Evolutionary conservation across 1,140 invertebrate species (phyloP).

Genomic region (Drosophila serrata): DNA sequence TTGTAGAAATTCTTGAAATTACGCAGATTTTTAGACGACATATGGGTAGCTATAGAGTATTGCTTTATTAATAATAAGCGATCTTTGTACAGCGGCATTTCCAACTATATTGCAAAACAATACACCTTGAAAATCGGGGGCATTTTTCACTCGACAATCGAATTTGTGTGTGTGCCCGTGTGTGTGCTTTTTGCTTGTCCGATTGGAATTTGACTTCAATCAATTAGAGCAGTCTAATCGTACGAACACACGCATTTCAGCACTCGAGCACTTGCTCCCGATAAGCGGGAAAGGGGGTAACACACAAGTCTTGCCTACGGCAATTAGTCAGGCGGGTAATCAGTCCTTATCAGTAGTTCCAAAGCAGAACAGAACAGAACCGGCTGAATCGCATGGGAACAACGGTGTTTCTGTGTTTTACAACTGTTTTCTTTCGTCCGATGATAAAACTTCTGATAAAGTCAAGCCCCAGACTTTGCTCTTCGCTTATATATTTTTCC

Average conservation of each 20-base stretch:
- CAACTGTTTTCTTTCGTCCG: conserved; percentile 29
- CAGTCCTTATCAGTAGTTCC: conserved; percentile 46
- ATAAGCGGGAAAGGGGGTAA: conserved; percentile 40
- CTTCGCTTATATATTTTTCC: conserved; percentile 12
- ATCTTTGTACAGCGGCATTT: conserved; percentile 22
- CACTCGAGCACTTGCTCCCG: conserved; percentile 22
- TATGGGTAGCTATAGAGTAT: too few species aligned
- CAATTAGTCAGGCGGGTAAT: conserved; percentile 63
- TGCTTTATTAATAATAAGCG: neutral
- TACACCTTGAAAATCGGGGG: conserved; percentile 18
- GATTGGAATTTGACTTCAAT: conserved; percentile 74
- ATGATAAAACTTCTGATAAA: conserved; percentile 73
- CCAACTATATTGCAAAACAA: conserved; percentile 4
- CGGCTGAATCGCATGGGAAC: conserved; percentile 23
- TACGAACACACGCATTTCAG: conserved; percentile 40
- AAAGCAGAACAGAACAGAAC: conserved; percentile 1
- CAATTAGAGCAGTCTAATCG: conserved; percentile 69
- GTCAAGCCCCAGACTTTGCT: conserved; percentile 59
- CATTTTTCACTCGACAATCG: conserved; percentile 4
- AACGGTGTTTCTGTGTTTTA: conserved; percentile 25
- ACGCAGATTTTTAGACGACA: neutral
- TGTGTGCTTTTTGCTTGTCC: conserved; percentile 9
- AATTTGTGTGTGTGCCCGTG: neutral
- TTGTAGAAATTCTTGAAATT: neutral
- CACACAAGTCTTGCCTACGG: conserved; percentile 60